Evolutionary conservation across 2,113 vertebrate species (phyloP).

Genomic region (Nanger granti): DNA sequence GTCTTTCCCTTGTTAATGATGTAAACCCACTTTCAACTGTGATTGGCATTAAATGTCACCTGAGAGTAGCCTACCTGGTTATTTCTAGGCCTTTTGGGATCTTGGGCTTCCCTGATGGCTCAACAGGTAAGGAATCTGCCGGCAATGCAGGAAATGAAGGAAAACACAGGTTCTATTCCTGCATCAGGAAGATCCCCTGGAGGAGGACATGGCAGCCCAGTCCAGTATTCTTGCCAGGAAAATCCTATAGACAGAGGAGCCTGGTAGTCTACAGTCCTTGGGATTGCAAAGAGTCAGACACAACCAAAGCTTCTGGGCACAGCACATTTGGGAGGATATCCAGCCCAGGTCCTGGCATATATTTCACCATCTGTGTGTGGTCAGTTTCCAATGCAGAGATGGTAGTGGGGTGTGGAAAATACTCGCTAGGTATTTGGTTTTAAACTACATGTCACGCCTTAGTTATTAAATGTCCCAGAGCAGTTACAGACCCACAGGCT

Average conservation of each 20-base stretch:
- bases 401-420: not conserved
- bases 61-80: not conserved
- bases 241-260: not conserved
- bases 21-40: not conserved
- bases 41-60: not conserved
- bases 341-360: not conserved
- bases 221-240: not conserved
- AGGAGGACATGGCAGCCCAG: not conserved
- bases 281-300: not conserved
- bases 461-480: not conserved
- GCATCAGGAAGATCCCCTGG: not conserved
- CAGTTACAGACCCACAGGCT: not conserved
- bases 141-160: not conserved
- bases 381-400: not conserved
- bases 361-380: not conserved
- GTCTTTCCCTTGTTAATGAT: not conserved
- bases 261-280: not conserved
- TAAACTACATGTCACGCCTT: not conserved
- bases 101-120: not conserved
- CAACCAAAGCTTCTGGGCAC: not conserved
- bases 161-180: not conserved
- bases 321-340: not conserved
- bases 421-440: not conserved
- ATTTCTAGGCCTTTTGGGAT: not conserved
- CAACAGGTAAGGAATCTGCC: not conserved